A percentile compares a stretch with the other conserved stretches of the same genome.
These are phyloP conservation scores for Ardeotis arabs DNA, from an alignment of 2,113 vertebrate species.

Conservation along the genomic window DNA sequence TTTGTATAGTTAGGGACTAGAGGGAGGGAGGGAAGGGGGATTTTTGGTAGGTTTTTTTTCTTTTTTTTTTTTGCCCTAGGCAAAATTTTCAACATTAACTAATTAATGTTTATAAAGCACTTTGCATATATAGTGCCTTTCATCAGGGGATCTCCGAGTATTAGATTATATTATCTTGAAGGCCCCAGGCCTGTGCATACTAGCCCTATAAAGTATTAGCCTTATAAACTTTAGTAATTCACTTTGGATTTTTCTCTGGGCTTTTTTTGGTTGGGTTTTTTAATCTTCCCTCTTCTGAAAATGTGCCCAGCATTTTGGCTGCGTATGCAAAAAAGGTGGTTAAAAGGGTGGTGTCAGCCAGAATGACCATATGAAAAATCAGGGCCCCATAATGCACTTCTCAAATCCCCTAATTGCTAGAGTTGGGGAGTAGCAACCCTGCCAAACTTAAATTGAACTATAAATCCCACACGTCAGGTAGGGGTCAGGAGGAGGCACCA, in stretches of 20 bases:
- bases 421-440: background rate
- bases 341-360: background rate
- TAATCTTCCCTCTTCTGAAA: constrained; percentile 53
- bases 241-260: background rate
- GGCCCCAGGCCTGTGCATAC: constrained; percentile 63
- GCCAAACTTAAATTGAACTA: background rate
- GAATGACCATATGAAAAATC: constrained; percentile 42
- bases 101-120: constrained; percentile 75
- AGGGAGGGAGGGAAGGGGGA: constrained; percentile 51
- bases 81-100: constrained; percentile 72
- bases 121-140: constrained; percentile 77
- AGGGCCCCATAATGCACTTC: background rate
- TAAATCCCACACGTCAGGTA: background rate
- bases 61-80: constrained; percentile 27
- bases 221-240: constrained; percentile 45
- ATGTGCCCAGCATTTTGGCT: background rate
- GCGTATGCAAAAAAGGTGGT: background rate
- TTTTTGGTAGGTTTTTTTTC: background rate
- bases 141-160: constrained; percentile 72
- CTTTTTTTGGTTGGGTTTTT: constrained; percentile 13
- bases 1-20: constrained; percentile 52
- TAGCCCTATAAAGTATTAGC: constrained; percentile 59
- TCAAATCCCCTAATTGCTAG: constrained; percentile 7
- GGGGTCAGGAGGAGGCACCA: background rate
- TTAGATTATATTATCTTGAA: constrained; percentile 71